Evolutionary conservation across 2,797 vertebrate genomes (phyloP).

Genomic region (Arrhamphus sclerolepis): DNA sequence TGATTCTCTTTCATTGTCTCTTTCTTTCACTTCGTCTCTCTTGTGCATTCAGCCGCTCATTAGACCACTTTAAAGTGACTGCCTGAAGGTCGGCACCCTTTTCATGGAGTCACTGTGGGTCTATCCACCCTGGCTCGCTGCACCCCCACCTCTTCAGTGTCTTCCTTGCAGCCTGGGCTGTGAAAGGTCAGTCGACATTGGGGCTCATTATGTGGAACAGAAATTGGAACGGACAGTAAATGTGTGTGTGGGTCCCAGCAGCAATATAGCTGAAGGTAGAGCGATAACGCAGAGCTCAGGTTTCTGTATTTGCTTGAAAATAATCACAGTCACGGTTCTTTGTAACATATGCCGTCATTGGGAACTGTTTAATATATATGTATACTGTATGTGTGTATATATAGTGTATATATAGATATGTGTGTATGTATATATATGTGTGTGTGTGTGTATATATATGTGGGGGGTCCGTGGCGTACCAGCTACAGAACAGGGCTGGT

Average conservation of each 20-base stretch:
- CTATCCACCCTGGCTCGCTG: constrained; percentile 11
- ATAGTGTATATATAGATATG: neutral
- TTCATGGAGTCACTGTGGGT: constrained; percentile 49
- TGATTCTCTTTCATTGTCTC: constrained; percentile 13
- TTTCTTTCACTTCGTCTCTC: constrained; percentile 13
- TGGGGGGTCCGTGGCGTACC: constrained; percentile 1
- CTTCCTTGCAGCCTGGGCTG: constrained; percentile 48
- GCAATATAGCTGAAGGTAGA: constrained; percentile 34
- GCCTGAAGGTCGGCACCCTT: constrained; percentile 56
- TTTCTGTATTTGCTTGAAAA: constrained; percentile 31
- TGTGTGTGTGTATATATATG: neutral
- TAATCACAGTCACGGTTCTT: constrained; percentile 32
- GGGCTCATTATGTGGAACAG: constrained; percentile 74
- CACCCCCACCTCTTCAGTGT: constrained; percentile 21
- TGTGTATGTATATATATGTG: constrained; percentile 7
- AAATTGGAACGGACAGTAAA: constrained; percentile 58
- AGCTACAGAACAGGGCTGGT: too few relatives aligned
- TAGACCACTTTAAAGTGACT: constrained; percentile 45
- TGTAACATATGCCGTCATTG: neutral
- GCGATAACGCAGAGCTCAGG: constrained; percentile 33
- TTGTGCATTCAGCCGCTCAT: constrained; percentile 48
- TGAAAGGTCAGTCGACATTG: constrained; percentile 79
- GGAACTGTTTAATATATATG: neutral
- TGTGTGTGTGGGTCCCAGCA: constrained; percentile 26
- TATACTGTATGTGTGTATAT: constrained; percentile 4